Percentiles rank a stretch among this genome's conserved stretches.
These are phyloP conservation scores for Plutella xylostella DNA, from an alignment of 2,888 invertebrate genomes.

Conservation along the genomic window DNA sequence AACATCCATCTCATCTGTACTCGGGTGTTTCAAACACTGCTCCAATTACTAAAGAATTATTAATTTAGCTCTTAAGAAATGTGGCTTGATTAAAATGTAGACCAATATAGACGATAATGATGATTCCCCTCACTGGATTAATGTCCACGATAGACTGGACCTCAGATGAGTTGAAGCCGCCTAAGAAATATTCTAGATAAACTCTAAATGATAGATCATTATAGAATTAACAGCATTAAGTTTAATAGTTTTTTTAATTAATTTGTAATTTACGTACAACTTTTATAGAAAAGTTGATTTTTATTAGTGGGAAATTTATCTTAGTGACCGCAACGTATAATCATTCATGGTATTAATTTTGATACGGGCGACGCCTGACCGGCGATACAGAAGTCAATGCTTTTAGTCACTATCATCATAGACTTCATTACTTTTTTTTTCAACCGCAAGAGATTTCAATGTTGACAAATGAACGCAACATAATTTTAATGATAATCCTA, in stretches of 20 bases:
- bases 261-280: background rate
- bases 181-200: constrained; percentile 4
- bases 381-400: constrained; percentile 57
- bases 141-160: constrained; percentile 30
- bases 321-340: constrained; percentile 18
- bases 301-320: background rate
- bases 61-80: constrained; percentile 52
- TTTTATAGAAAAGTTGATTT: background rate
- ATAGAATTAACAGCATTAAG: background rate
- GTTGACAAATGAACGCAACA: constrained; percentile 44
- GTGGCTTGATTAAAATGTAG: constrained; percentile 46
- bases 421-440: constrained; percentile 39
- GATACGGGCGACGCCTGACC: constrained; percentile 55
- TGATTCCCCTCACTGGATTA: constrained; percentile 39
- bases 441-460: constrained; percentile 24
- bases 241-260: background rate
- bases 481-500: constrained; percentile 27
- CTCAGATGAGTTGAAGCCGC: background rate
- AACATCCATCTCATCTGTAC: no score
- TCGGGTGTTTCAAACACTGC: constrained; percentile 30
- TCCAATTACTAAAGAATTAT: constrained; percentile 44
- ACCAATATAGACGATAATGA: constrained; percentile 38
- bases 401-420: constrained; percentile 49
- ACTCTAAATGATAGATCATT: constrained; percentile 11
- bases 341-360: constrained; percentile 62